phyloP scores from a whole-genome alignment of 2,113 vertebrate genomes.

The Melanostigma gelatinosum region DNA sequence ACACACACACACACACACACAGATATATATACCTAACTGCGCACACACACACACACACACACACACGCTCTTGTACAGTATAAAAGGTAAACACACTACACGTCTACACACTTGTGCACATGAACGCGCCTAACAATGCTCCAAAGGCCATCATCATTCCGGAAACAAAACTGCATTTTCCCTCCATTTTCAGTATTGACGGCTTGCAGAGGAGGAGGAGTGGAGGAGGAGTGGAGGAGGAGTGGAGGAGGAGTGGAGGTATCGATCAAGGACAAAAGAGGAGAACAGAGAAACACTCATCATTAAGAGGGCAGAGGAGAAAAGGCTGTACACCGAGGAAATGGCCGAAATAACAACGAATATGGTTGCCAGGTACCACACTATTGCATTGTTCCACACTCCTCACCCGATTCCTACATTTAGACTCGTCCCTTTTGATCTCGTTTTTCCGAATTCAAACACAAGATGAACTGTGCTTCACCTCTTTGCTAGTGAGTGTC shows the following conservation, averaged over 20 bases:
- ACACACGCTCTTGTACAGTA: background rate
- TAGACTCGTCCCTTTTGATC: background rate
- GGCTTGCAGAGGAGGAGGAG: slow-evolving; percentile 20
- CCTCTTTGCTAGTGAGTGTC: background rate
- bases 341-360: slow-evolving; percentile 53
- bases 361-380: background rate
- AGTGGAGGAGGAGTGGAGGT: slow-evolving; percentile 28
- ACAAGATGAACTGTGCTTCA: background rate
- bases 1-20: slow-evolving; percentile 27
- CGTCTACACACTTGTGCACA: slow-evolving; percentile 1
- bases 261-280: slow-evolving; percentile 59
- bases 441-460: background rate
- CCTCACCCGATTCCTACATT: background rate
- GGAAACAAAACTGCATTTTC: slow-evolving; percentile 50
- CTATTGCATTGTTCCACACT: background rate
- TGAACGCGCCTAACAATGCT: slow-evolving; percentile 25
- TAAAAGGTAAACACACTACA: background rate
- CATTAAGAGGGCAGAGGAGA: slow-evolving; percentile 61
- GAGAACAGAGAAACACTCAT: slow-evolving; percentile 57
- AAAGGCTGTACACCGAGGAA: slow-evolving; percentile 35
- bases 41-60: background rate
- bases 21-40: background rate
- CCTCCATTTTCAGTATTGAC: slow-evolving; percentile 71
- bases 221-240: slow-evolving; percentile 25
- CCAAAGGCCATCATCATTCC: slow-evolving; percentile 43